phyloP scores from a whole-genome alignment of 2,113 vertebrate species.

The Scytalopus superciliaris region DNA sequence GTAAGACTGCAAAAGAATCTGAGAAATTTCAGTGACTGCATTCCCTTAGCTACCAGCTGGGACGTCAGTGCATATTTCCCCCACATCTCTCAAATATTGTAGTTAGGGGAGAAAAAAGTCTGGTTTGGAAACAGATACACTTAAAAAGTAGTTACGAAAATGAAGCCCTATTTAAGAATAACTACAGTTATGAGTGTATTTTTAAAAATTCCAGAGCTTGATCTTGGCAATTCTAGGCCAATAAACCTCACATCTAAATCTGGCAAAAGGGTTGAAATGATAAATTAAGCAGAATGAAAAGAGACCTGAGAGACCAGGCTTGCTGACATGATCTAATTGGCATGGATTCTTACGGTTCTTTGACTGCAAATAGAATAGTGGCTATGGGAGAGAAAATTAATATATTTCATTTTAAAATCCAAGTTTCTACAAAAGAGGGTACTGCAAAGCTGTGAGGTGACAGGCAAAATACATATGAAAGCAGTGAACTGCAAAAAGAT shows the following conservation, averaged over 20 bases:
- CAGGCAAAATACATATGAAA: background rate
- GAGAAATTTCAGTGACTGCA: background rate
- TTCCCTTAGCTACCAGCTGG: background rate
- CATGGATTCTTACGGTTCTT: background rate
- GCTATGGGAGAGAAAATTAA: background rate
- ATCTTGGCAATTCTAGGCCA: background rate
- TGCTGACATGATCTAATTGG: background rate
- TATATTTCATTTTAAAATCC: background rate
- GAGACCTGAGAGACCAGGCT: constrained; percentile 21
- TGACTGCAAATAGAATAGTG: background rate
- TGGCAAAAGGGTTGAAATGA: constrained; percentile 19
- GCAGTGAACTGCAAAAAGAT: background rate
- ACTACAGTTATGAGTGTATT: background rate
- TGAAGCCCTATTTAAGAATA: background rate
- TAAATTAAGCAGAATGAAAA: constrained; percentile 48
- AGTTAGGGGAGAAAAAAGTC: background rate
- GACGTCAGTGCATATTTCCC: background rate
- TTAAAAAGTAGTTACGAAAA: background rate
- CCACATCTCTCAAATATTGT: background rate
- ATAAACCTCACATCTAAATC: background rate
- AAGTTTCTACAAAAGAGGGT: background rate
- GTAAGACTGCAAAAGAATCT: background rate
- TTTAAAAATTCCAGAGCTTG: constrained; percentile 7
- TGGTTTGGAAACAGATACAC: background rate
- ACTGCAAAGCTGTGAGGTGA: background rate